Conservation (phyloP, 2,797 vertebrate species). For the Mormyrus proboscirostris region DNA sequence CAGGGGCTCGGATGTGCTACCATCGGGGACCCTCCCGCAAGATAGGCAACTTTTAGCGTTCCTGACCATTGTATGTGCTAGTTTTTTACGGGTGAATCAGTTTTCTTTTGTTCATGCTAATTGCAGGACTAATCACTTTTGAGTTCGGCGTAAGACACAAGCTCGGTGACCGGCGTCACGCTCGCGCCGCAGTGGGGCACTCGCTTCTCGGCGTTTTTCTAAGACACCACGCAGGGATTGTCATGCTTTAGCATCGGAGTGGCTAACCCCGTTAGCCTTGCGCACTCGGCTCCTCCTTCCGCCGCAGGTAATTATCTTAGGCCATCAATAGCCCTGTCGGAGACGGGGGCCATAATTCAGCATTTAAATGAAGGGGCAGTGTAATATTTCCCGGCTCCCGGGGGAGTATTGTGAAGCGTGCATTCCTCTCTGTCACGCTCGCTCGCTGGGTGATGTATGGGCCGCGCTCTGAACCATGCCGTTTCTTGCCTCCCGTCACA, state of each 20-base stretch:
- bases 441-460: constrained; percentile 43
- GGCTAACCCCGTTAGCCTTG: constrained; percentile 7
- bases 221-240: neutral
- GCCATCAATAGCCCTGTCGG: constrained; percentile 56
- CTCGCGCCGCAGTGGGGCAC: neutral
- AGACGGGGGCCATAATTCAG: constrained; percentile 62
- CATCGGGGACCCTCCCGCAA: neutral
- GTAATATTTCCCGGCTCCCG: constrained; percentile 68
- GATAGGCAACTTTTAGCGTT: neutral
- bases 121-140: neutral
- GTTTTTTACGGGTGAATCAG: neutral
- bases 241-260: neutral
- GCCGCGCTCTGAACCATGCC: constrained; percentile 57
- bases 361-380: constrained; percentile 63
- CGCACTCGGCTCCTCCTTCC: constrained; percentile 40
- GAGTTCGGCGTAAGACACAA: neutral
- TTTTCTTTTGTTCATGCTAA: neutral
- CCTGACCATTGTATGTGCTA: neutral
- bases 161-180: neutral
- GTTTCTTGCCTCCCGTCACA: constrained; percentile 65
- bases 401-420: constrained; percentile 54
- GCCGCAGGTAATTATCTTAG: constrained; percentile 60
- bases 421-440: constrained; percentile 69
- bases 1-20: constrained; percentile 45
- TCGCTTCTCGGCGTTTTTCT: neutral